Evolutionary conservation across 2,888 invertebrate species (phyloP), one percentile per base, ranked within the genome.

Genomic region (Thymelicus acteon): DNA sequence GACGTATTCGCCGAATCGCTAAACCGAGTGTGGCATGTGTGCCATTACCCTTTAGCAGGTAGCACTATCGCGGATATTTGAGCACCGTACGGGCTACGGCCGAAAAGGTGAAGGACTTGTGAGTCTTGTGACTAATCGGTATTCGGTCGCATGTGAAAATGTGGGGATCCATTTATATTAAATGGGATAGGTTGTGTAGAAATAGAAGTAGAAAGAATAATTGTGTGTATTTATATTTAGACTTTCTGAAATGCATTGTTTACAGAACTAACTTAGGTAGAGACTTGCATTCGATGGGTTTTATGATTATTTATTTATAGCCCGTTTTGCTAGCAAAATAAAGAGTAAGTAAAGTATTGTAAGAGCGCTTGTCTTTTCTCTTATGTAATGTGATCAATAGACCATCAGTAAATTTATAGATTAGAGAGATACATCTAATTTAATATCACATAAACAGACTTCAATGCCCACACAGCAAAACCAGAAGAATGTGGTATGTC

Each of bases 401-500:
- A 31, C 3, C 31, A 31, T 31, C 31, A 31, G 31, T 31, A 1
- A 24, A 3, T 31, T 31, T 31, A 19, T 19, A 19, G 31, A 31
- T 31, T 31, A 31, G 31, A 3, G 31, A 31, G 31, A 3, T 31
- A 31, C 31, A 31, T 31, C 31, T 31, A 31, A 31, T 31, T 31
- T 31, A 31, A 31, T 31, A 31, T 31, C 5, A 5, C 5, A 31
- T 31, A 31, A 31, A 3, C 6, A n/a, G 6, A 6, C 48, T 49
- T 8, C 6, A 52, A 52, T n/a, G 19, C 6, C 49, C 13, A 6
- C 15, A 52, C 49, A n/a, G n/a, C 49, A n/a, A 13, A 49, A 7
- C 3, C 12, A 3, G 49, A 40, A 65, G 31, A 81, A 82, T 76
- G 75, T 74, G 77, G 74, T 79, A 65, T 70, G 60, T 57, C 24